Percentiles rank a stretch among this genome's conserved stretches.
These are phyloP conservation scores for Acanthurus tractus DNA, from an alignment of 2,797 vertebrate species.

Conservation along the genomic window DNA sequence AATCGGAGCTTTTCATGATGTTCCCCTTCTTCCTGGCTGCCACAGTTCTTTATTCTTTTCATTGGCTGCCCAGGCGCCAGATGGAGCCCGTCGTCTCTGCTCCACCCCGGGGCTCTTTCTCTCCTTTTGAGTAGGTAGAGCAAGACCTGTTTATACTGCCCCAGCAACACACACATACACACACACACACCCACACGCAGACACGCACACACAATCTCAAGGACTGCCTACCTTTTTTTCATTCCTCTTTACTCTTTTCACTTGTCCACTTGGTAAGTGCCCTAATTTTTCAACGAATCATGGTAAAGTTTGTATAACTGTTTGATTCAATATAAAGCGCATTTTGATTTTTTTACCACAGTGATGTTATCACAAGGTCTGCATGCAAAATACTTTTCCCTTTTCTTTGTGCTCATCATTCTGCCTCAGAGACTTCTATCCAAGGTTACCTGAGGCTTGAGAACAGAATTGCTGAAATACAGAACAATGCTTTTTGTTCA, in stretches of 20 bases:
- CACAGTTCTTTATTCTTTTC: constrained; percentile 75
- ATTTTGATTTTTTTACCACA: constrained; percentile 5
- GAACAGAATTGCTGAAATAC: constrained; percentile 30
- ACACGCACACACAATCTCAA: constrained; percentile 1
- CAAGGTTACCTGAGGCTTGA: constrained; percentile 60
- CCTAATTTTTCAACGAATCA: constrained; percentile 19
- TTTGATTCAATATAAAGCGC: constrained; percentile 13
- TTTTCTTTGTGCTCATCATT: constrained; percentile 37
- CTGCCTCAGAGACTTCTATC: constrained; percentile 40
- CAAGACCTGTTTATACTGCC: constrained; percentile 77
- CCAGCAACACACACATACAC: constrained; percentile 28
- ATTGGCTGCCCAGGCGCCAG: constrained; percentile 82
- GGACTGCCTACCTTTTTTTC: neutral
- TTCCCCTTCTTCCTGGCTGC: constrained; percentile 74
- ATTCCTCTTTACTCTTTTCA: constrained; percentile 15
- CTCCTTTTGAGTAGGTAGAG: constrained; percentile 78
- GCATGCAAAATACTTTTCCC: constrained; percentile 7
- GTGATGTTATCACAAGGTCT: constrained; percentile 1
- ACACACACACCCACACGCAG: constrained; percentile 6
- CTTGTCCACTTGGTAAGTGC: neutral
- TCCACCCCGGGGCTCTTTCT: constrained; percentile 78
- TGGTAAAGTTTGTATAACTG: neutral
- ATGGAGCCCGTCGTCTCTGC: constrained; percentile 81
- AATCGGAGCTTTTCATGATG: constrained; percentile 78
- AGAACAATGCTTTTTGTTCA: constrained; percentile 29